These are phyloP conservation scores for Charina bottae DNA, from an alignment of 2,113 vertebrate species.

Conservation along the genomic window DNA sequence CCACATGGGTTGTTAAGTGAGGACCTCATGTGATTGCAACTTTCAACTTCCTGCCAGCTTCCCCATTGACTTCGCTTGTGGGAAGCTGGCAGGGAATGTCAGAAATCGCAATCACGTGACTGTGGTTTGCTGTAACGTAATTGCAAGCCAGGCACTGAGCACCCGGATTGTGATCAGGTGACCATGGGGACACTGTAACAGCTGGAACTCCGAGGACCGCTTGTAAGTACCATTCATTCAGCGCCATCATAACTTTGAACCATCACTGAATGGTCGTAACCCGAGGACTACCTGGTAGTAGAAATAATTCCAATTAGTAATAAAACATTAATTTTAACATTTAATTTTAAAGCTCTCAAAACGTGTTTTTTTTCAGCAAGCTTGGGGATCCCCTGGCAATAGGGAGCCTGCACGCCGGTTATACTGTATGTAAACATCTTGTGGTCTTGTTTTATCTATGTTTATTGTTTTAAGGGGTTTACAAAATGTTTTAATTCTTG, in stretches of 20 bases:
- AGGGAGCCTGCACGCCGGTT: background rate
- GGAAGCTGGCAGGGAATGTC: background rate
- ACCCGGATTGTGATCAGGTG: too few species aligned
- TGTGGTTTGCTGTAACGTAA: too few species aligned
- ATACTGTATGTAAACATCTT: background rate
- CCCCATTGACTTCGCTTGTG: background rate
- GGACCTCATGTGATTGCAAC: background rate
- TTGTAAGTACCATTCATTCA: background rate
- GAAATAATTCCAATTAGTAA: background rate
- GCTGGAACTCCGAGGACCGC: background rate
- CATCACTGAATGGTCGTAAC: background rate
- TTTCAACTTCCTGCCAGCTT: background rate
- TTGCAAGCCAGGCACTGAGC: too few species aligned
- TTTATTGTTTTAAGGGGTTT: background rate
- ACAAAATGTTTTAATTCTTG: background rate
- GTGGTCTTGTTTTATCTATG: background rate
- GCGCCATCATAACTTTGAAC: background rate
- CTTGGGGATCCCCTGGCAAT: background rate
- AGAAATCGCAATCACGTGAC: background rate
- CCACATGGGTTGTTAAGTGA: background rate
- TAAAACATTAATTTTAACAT: background rate
- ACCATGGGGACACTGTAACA: background rate
- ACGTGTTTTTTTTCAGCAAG: background rate
- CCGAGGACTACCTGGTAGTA: background rate
- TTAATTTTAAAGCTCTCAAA: background rate